Percentiles rank a stretch among this genome's conserved stretches.
Evolutionary conservation across 2,797 vertebrate genomes (phyloP).

Genomic region (Etheostoma perlongum): DNA sequence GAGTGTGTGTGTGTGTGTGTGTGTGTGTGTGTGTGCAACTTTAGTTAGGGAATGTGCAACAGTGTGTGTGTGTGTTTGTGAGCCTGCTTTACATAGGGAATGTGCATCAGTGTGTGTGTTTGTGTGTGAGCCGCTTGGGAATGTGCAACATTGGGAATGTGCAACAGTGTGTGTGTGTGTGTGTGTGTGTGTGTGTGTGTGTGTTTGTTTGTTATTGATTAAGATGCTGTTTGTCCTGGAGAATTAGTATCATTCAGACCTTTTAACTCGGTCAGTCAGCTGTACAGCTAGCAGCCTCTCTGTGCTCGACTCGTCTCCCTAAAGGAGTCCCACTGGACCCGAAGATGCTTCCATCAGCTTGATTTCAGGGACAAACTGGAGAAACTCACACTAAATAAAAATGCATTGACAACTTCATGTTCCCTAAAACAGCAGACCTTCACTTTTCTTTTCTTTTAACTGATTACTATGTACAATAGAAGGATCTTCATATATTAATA

Average conservation of each 20-base stretch:
- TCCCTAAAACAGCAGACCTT: constrained; percentile 81
- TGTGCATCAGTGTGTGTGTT: constrained; percentile 31
- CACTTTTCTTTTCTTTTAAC: constrained; percentile 56
- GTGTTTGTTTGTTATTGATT: constrained; percentile 36
- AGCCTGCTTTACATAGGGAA: constrained; percentile 20
- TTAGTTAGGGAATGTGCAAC: too few relatives aligned
- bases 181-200: constrained; percentile 19
- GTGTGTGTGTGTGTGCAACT: constrained; percentile 2
- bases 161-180: neutral
- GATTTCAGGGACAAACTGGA: constrained; percentile 55
- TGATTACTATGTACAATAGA: constrained; percentile 84
- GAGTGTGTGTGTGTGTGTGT: constrained; percentile 6
- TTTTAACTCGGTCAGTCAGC: neutral
- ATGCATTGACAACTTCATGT: constrained; percentile 70
- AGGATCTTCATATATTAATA: constrained; percentile 86
- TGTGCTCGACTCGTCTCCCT: constrained; percentile 31
- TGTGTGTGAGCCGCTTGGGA: neutral
- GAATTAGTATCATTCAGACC: constrained; percentile 9
- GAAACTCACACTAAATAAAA: constrained; percentile 75
- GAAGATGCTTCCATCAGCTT: constrained; percentile 26
- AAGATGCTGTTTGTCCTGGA: constrained; percentile 22
- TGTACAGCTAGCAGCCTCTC: constrained; percentile 44
- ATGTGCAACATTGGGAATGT: too few relatives aligned
- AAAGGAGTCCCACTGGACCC: constrained; percentile 34
- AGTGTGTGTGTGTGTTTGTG: constrained; percentile 23